Conservation (phyloP, 1,140 invertebrate species). For the Macrotrachela quadricornifera region DNA sequence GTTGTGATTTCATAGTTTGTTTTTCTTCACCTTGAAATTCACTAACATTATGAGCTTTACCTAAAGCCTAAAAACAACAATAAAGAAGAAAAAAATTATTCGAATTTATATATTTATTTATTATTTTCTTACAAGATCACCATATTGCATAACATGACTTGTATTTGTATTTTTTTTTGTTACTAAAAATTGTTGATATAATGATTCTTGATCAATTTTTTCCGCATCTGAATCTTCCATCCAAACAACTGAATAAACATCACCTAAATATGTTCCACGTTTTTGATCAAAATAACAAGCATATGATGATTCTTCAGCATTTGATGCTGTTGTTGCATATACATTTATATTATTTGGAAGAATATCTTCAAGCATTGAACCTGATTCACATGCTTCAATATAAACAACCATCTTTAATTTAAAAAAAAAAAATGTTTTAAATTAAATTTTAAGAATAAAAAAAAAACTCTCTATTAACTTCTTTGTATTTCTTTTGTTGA, state of each 20-base stretch:
- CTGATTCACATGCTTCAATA: conserved; percentile 45
- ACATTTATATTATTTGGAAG: conserved; percentile 38
- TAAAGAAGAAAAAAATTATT: not conserved
- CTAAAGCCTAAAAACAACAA: not conserved
- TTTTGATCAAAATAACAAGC: conserved; percentile 39
- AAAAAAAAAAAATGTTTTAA: too few relatives aligned
- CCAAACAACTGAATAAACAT: conserved; percentile 44
- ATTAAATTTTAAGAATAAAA: conserved; percentile 1
- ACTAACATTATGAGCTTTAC: not conserved
- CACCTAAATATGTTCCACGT: conserved; percentile 36
- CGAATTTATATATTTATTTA: too few relatives aligned
- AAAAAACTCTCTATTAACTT: conserved; percentile 15
- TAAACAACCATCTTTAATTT: conserved; percentile 39
- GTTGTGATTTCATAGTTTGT: too few relatives aligned
- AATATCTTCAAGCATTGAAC: conserved; percentile 43
- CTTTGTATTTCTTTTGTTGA: conserved; percentile 27
- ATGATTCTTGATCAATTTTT: conserved; percentile 33
- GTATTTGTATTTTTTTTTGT: conserved; percentile 39
- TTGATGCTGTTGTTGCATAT: conserved; percentile 44
- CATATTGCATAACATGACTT: conserved; percentile 40
- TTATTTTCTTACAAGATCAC: conserved; percentile 25
- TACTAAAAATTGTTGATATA: conserved; percentile 37
- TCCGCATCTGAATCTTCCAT: conserved; percentile 43
- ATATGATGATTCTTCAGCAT: conserved; percentile 37
- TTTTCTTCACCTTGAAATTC: conserved; percentile 4